Percentiles rank a stretch among this genome's conserved stretches.
These are phyloP conservation scores for Paramacrobiotus metropolitanus DNA, from an alignment of 1,140 invertebrate species.

Conservation along the genomic window DNA sequence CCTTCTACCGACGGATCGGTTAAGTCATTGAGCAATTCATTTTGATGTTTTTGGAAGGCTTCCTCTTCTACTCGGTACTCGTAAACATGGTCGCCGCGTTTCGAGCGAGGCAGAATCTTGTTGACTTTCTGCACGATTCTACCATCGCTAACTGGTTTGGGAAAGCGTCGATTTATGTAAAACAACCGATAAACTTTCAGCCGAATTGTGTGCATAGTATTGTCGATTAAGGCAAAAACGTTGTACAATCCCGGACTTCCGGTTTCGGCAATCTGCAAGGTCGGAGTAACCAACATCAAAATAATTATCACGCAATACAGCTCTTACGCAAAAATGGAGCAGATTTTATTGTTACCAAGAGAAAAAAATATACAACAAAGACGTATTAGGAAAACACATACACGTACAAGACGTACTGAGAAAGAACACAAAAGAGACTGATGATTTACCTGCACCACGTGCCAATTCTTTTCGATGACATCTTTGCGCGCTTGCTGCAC, in stretches of 20 bases:
- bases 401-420: too few species aligned
- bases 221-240: constrained; percentile 68
- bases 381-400: too few species aligned
- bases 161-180: constrained; percentile 67
- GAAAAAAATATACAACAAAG: too few species aligned
- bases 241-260: constrained; percentile 55
- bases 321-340: too few species aligned
- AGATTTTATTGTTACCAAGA: too few species aligned
- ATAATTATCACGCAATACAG: too few species aligned
- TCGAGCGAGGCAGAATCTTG: constrained; percentile 61
- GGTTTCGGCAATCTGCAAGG: constrained; percentile 30
- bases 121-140: constrained; percentile 41
- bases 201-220: constrained; percentile 33
- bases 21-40: constrained; percentile 57
- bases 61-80: constrained; percentile 69
- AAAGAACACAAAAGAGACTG: too few species aligned
- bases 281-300: too few species aligned
- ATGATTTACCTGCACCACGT: constrained; percentile 49
- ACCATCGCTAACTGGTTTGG: constrained; percentile 29
- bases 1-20: constrained; percentile 82
- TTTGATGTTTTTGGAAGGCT: constrained; percentile 41
- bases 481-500: constrained; percentile 22
- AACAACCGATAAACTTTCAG: constrained; percentile 62
- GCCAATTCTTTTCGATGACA: constrained; percentile 63
- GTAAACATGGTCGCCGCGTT: constrained; percentile 61